Conservation (phyloP, 2,113 vertebrate species). For the Mirounga angustirostris region DNA sequence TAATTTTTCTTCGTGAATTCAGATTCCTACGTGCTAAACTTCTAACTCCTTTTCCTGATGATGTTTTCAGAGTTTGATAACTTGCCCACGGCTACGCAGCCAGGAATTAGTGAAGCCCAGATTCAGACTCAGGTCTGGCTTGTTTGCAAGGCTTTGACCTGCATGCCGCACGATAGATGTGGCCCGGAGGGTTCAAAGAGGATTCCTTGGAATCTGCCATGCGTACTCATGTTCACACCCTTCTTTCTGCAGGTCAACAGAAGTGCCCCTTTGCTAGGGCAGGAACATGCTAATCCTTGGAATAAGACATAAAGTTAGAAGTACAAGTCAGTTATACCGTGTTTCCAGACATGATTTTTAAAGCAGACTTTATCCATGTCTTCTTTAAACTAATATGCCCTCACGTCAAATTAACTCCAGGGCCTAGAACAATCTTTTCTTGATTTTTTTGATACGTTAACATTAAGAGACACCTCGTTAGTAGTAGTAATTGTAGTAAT, state of each 20-base stretch:
- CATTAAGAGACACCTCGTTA: neutral
- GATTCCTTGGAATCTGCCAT: neutral
- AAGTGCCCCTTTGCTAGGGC: too few species aligned
- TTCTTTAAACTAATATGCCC: neutral
- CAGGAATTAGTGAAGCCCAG: neutral
- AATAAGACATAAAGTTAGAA: neutral
- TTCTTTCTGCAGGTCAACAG: too few species aligned
- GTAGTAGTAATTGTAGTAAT: neutral
- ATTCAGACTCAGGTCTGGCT: neutral
- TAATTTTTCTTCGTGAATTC: neutral
- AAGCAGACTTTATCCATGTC: neutral
- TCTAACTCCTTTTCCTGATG: neutral
- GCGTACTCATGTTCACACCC: too few species aligned
- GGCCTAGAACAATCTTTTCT: neutral
- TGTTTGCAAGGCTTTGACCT: neutral
- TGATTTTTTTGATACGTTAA: neutral
- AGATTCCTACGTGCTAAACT: neutral
- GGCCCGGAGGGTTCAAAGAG: neutral
- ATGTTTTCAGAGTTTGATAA: neutral
- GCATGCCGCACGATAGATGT: rapidly evolving
- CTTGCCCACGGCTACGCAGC: neutral
- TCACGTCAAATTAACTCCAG: neutral
- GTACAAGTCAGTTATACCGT: neutral
- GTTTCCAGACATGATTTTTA: conserved; percentile 21
- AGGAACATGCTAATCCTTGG: neutral